Evolutionary conservation across 2,797 vertebrate species (phyloP).

Genomic region (Girardinus metallicus): DNA sequence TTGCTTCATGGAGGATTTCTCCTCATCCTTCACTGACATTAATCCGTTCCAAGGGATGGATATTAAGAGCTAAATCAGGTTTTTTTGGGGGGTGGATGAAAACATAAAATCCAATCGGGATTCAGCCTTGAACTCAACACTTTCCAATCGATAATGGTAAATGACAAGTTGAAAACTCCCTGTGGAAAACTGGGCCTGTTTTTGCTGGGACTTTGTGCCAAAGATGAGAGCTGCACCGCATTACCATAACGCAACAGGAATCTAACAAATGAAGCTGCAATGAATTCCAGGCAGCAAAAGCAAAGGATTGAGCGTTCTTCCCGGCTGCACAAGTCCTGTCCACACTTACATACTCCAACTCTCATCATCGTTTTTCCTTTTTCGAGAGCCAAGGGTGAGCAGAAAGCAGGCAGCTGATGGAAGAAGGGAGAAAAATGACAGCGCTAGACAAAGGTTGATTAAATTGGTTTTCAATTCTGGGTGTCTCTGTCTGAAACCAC

Average conservation of each 20-base stretch:
- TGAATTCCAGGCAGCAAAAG: conserved; percentile 65
- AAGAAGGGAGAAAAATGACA: conserved; percentile 65
- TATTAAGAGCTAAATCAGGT: conserved; percentile 51
- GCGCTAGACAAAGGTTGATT: conserved; percentile 79
- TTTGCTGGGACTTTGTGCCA: conserved; percentile 56
- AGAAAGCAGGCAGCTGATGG: conserved; percentile 36
- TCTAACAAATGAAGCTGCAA: conserved; percentile 64
- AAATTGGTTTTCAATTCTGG: conserved; percentile 80
- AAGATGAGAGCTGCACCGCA: conserved; percentile 41
- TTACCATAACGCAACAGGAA: conserved; percentile 60
- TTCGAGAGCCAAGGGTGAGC: conserved; percentile 44
- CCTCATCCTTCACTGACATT: conserved; percentile 56
- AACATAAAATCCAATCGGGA: conserved; percentile 64
- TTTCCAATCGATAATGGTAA: conserved; percentile 63
- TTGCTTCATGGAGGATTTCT: conserved; percentile 64
- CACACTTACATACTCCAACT: conserved; percentile 30
- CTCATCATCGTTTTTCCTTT: conserved; percentile 9
- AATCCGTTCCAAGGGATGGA: conserved; percentile 63
- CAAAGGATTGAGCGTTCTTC: conserved; percentile 54
- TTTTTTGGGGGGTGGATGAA: conserved; percentile 46
- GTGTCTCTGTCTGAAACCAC: conserved; percentile 70
- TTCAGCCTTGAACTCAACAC: conserved; percentile 47
- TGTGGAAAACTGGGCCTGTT: conserved; percentile 22
- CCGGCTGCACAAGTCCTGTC: conserved; percentile 49
- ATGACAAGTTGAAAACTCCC: conserved; percentile 51